Percentiles rank a stretch among this genome's conserved stretches.
phyloP scores from a whole-genome alignment of 1,140 invertebrate genomes.

The Hycleus cichorii region DNA sequence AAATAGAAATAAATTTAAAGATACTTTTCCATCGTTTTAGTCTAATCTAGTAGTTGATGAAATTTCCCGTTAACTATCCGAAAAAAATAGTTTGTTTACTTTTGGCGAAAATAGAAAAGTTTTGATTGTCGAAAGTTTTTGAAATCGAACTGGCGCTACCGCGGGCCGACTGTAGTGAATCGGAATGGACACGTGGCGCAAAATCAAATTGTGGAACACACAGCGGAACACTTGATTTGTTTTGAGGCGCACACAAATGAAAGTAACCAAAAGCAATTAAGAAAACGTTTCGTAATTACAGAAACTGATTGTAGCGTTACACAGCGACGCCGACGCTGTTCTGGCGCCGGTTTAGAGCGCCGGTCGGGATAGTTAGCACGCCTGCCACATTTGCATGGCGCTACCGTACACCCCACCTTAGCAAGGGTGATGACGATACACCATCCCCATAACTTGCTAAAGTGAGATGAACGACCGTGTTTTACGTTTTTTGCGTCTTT shows the following conservation, averaged over 20 bases:
- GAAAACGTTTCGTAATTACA: constrained; percentile 29
- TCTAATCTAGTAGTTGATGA: too few relatives aligned
- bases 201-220: background rate
- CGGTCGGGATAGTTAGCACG: constrained; percentile 39
- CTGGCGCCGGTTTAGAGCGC: constrained; percentile 36
- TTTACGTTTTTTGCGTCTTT: constrained; percentile 29
- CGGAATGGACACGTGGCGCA: background rate
- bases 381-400: constrained; percentile 41
- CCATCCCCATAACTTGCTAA: constrained; percentile 13
- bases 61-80: too few relatives aligned
- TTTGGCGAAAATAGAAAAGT: too few relatives aligned
- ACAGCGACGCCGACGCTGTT: constrained; percentile 38
- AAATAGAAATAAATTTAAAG: too few relatives aligned
- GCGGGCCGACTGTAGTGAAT: too few relatives aligned
- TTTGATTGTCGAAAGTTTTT: too few relatives aligned
- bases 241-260: constrained; percentile 7
- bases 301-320: constrained; percentile 35
- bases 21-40: too few relatives aligned
- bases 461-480: constrained; percentile 21
- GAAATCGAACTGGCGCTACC: too few relatives aligned
- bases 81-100: too few relatives aligned
- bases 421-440: constrained; percentile 16
- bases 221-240: too few relatives aligned
- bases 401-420: constrained; percentile 35
- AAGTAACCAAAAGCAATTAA: constrained; percentile 23